Evolutionary conservation across 2,888 invertebrate genomes (phyloP).

Genomic region (Gonocerus acuteangulatus): DNA sequence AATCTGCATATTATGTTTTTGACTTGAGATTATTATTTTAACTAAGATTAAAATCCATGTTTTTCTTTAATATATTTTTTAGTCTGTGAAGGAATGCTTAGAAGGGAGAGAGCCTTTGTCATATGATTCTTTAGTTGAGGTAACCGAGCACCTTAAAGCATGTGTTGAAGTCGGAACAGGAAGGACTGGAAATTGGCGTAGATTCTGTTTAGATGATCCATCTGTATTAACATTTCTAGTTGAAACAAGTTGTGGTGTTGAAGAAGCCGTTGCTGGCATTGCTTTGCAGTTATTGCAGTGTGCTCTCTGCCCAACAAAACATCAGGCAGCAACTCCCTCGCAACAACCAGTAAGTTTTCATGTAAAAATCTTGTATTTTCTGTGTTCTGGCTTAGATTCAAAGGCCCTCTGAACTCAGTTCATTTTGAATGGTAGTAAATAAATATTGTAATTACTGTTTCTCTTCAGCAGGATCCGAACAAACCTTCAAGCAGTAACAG

Average conservation of each 20-base stretch:
- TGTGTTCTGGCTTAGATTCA: too few species aligned
- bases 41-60: not conserved
- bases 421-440: too few species aligned
- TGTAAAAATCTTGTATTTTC: too few species aligned
- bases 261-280: conserved; percentile 84
- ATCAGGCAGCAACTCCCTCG: conserved; percentile 30
- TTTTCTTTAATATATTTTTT: conserved; percentile 43
- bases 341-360: not conserved
- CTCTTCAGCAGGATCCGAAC: too few species aligned
- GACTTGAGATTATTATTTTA: too few species aligned
- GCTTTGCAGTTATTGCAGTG: conserved; percentile 83
- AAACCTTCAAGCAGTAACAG: conserved; percentile 2
- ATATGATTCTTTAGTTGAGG: conserved; percentile 84
- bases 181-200: conserved; percentile 92
- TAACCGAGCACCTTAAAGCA: conserved; percentile 90
- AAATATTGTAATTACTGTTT: too few species aligned
- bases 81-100: conserved; percentile 43
- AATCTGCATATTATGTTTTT: not conserved
- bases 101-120: conserved; percentile 31
- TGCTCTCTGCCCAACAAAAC: conserved; percentile 62
- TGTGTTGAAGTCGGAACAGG: conserved; percentile 82
- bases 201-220: conserved; percentile 68
- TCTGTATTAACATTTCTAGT: conserved; percentile 71
- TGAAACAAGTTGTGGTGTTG: conserved; percentile 70
- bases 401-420: too few species aligned